phyloP scores from a whole-genome alignment of 2,888 invertebrate genomes.

The Phengaris alcon region DNA sequence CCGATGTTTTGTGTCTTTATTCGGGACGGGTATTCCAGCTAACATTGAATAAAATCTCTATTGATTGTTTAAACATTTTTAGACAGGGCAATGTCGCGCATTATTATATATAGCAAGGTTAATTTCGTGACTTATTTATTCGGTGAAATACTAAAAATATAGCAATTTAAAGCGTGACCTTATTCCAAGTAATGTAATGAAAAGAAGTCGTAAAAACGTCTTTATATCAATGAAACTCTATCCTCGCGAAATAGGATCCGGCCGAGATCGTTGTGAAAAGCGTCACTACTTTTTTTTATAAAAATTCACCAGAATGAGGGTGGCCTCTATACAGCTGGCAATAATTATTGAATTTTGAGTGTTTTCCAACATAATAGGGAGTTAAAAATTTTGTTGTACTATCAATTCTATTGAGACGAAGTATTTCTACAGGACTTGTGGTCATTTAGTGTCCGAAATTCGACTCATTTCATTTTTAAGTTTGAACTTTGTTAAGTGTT shows the following conservation, averaged over 20 bases:
- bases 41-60: neutral
- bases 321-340: slow-evolving; percentile 26
- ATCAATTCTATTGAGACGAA: neutral
- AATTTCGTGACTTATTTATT: neutral
- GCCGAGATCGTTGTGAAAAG: slow-evolving; percentile 37
- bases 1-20: slow-evolving; percentile 1
- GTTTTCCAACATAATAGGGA: neutral
- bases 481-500: too few species aligned
- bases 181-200: slow-evolving; percentile 53
- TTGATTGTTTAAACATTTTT: too few species aligned
- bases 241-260: slow-evolving; percentile 71
- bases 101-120: neutral
- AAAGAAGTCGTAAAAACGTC: slow-evolving; percentile 71
- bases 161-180: slow-evolving; percentile 31
- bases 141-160: neutral
- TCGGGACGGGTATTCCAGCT: neutral
- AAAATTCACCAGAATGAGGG: slow-evolving; percentile 22
- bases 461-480: too few species aligned
- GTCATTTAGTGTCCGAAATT: too few species aligned
- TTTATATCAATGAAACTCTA: slow-evolving; percentile 68
- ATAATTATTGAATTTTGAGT: slow-evolving; percentile 4
- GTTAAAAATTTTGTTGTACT: neutral
- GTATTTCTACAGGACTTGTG: too few species aligned
- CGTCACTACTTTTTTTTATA: slow-evolving; percentile 25
- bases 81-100: too few species aligned